Evolutionary conservation across 2,113 vertebrate genomes (phyloP).

Genomic region (Rana temporaria): DNA sequence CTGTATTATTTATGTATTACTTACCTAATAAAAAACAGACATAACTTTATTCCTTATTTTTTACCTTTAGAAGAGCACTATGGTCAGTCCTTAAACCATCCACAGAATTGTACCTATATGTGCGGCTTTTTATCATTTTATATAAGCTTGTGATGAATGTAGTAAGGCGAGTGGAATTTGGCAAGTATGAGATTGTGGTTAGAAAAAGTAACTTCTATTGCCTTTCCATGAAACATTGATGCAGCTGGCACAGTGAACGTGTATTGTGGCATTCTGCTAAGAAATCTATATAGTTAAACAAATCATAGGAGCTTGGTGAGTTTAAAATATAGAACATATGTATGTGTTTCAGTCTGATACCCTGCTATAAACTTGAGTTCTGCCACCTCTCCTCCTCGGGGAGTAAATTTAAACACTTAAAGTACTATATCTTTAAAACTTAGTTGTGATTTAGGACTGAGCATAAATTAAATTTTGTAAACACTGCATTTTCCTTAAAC

Average conservation of each 20-base stretch:
- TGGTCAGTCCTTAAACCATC: constrained; percentile 28
- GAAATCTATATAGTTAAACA: constrained; percentile 3
- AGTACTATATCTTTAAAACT: background rate
- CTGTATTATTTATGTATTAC: constrained; percentile 28
- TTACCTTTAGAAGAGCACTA: constrained; percentile 22
- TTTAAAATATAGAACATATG: constrained; percentile 21
- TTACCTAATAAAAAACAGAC: constrained; percentile 18
- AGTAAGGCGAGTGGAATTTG: constrained; percentile 49
- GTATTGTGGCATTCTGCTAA: constrained; percentile 25
- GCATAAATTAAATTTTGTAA: background rate
- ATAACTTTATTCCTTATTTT: background rate
- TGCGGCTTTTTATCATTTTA: constrained; percentile 3
- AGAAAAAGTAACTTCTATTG: constrained; percentile 25
- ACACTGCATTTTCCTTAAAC: background rate
- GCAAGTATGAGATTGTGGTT: constrained; percentile 46
- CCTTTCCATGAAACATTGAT: constrained; percentile 1
- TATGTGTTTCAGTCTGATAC: constrained; percentile 1
- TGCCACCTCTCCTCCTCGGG: background rate
- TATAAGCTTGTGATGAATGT: constrained; percentile 22
- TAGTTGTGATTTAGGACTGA: background rate
- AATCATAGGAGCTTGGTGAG: constrained; percentile 16
- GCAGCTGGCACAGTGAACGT: constrained; percentile 14
- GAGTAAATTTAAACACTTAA: background rate
- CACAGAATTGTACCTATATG: constrained; percentile 15
- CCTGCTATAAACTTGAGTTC: background rate